Base-by-base conservation (phyloP, 1,140 invertebrate species). In the Bombus superbus region DNA sequence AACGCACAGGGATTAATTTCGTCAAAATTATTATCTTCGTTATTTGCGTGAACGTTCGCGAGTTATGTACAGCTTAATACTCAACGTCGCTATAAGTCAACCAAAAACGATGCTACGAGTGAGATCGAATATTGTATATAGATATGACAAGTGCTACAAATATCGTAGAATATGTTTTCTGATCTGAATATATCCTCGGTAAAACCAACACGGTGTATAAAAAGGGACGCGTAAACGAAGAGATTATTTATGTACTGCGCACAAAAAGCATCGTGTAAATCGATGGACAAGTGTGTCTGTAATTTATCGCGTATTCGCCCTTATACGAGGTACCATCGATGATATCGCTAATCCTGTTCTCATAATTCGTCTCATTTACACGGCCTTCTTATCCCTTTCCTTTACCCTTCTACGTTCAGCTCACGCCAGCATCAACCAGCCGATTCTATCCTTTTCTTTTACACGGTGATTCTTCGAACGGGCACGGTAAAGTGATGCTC, bases 401-500 rank as follows among this genome's bases (percentile, higher is more conserved):
- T n/a, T 42, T 3, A 32, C 13, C n/a, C 22, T 47, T 10, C n/a
- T 32, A n/a, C 13, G 32, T 66, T 35, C 18, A 18, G 1, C 35
- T 69, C 78, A 79, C 69, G 69, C 9, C n/a, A 68, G n/a, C 62
- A 76, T 53, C 22, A 64, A 59, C 71, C 28, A 38, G 28, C 25
- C 83, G 5, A 76, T 74, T 28, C 32, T 6, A 18, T 57, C 28
- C 44, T 35, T 38, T 18, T 38, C 18, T 11, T 10, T 32, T 40
- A 8, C n/a, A 5, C 44, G 13, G 4, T 15, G 59, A 42, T 77
- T 40, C 59, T 18, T 53, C 32, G 44, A 47, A 42, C 40, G 44
- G 76, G 59, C 86, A 38, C 40, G 22, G 71, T 77, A 71, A 82
- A 90, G n/a, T n/a, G 71, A 85, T 82, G 72, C 75, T 84, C 79